Base-by-base conservation (phyloP, 1,140 invertebrate species). In the Micrasema longulum region DNA sequence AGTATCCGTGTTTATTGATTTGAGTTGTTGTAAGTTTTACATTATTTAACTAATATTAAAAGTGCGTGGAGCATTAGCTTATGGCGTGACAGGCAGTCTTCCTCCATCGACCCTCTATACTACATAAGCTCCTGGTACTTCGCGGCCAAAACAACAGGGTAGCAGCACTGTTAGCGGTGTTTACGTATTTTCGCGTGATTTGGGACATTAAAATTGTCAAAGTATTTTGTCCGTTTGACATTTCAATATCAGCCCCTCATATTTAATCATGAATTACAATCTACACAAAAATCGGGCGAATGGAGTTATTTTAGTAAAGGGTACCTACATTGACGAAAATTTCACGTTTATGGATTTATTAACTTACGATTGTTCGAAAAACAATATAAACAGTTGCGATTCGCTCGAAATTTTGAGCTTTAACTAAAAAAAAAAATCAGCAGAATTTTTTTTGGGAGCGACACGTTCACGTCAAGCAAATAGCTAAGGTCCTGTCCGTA, bases 201-300 rank as follows among this genome's bases (percentile, higher is more conserved):
- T 75, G 38, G 45, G 41, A 36, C 74, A 75, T 72, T 75, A 69
- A 75, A 75, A 75, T 75, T 69, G 67, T 67, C 65, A 55, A 75
- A 75, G 74, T 72, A 75, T 75, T 72, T 68, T 72, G 70, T 75
- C 66, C 60, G 36, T 72, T 75, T 75, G 74, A 75, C 74, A 70
- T 72, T 75, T 75, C 68, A 72, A 75, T 75, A 72, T 66, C 70
- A 68, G 66, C 66, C 60, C 43, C 43, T 60, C 41, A 6, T 6
- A 3, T 31, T 18, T 35, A 31, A 64, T 64, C 62, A 14, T 64
- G 10, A 10, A 7, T 11, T 16, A 14, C 10, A 64, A 47, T 43
- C 47, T 41, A 60, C 55, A 60, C 16, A 7, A 12, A 11, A 18
- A 43, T 20, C 11, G n/a, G n/a, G n/a, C n/a, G 35, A 9, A 31